Conservation (phyloP, 2,888 invertebrate genomes). For the Cataglyphis livida region DNA sequence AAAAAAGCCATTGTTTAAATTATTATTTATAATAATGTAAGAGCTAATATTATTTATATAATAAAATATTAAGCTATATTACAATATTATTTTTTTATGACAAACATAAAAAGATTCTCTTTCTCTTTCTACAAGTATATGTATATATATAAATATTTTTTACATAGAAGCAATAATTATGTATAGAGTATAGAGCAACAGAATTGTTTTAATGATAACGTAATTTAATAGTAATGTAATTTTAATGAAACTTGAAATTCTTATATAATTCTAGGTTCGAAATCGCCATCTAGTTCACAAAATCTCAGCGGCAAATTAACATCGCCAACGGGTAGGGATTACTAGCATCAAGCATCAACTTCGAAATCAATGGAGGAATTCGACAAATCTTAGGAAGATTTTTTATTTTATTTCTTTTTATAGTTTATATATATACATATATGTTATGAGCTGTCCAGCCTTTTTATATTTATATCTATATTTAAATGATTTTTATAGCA, state of each 20-base stretch:
- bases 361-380: slow-evolving; percentile 61
- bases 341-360: slow-evolving; percentile 75
- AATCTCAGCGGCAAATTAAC: slow-evolving; percentile 82
- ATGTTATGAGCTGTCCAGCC: slow-evolving; percentile 72
- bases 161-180: neutral
- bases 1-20: neutral
- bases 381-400: slow-evolving; percentile 69
- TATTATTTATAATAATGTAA: neutral
- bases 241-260: neutral
- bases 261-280: slow-evolving; percentile 77
- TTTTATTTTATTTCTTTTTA: slow-evolving; percentile 73
- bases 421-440: slow-evolving; percentile 71
- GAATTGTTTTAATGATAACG: neutral
- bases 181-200: neutral
- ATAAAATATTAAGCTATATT: neutral
- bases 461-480: slow-evolving; percentile 80
- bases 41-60: neutral
- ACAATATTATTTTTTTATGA: neutral
- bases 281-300: slow-evolving; percentile 83
- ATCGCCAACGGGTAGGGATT: slow-evolving; percentile 82
- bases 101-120: neutral
- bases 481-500: slow-evolving; percentile 75
- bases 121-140: neutral
- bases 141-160: neutral
- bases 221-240: neutral